A percentile compares a stretch with the other conserved stretches of the same genome.
phyloP scores from a whole-genome alignment of 2,888 invertebrate species.

The Eulithis prunata region DNA sequence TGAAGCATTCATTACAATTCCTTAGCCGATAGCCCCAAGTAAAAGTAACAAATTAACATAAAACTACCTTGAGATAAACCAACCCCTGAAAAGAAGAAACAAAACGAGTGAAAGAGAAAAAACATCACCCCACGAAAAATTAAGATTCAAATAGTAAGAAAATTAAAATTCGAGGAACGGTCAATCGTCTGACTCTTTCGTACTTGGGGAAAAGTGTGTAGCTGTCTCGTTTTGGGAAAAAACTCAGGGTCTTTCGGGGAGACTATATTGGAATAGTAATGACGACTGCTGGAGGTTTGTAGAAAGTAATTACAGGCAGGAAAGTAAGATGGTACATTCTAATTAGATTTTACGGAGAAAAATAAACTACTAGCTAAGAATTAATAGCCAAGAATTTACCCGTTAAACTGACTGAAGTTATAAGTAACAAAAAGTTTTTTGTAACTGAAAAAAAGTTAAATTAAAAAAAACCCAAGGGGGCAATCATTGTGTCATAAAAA shows the following conservation, averaged over 20 bases:
- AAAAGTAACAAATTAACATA: conserved; percentile 61
- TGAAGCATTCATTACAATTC: conserved; percentile 17
- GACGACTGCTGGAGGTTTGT: conserved; percentile 26
- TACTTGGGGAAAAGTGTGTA: conserved; percentile 29
- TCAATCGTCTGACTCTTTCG: conserved; percentile 64
- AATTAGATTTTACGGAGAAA: no score
- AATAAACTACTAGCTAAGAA: no score
- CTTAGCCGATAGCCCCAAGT: conserved; percentile 40
- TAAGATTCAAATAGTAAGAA: conserved; percentile 84
- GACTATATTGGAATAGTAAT: conserved; percentile 41
- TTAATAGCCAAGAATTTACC: no score
- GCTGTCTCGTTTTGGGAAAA: conserved; percentile 60
- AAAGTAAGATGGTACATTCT: conserved; percentile 15
- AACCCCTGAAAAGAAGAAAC: conserved; percentile 64
- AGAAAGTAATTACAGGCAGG: conserved; percentile 30
- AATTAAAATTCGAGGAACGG: conserved; percentile 83
- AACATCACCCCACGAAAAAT: conserved; percentile 76
- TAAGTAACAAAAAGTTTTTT: no score
- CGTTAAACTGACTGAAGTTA: no score
- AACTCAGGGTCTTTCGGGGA: conserved; percentile 61
- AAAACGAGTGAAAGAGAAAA: conserved; percentile 60
- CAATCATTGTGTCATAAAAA: no score
- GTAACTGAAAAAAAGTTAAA: no score
- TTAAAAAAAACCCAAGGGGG: no score
- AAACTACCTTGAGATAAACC: conserved; percentile 49